Percentiles rank a stretch among this genome's conserved stretches.
Evolutionary conservation across 2,888 invertebrate genomes (phyloP).

Genomic region (Boloria selene): DNA sequence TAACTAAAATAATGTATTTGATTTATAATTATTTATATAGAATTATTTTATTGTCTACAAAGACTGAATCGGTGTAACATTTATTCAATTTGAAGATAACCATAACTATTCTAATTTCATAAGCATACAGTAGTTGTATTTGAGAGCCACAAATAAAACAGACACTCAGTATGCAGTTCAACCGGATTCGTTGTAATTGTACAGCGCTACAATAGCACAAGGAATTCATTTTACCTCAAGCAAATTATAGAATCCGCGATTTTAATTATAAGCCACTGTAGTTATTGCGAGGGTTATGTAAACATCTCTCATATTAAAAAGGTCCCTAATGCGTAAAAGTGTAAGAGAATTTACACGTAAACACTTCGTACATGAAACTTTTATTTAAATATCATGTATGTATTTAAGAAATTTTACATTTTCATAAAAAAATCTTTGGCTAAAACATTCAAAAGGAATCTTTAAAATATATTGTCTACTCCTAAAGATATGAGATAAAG

Average conservation of each 20-base stretch:
- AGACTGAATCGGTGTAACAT: neutral
- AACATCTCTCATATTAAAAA: neutral
- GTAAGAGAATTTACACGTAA: neutral
- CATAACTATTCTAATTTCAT: constrained; percentile 6
- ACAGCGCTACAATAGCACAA: constrained; percentile 13
- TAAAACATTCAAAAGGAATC: neutral
- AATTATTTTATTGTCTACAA: neutral
- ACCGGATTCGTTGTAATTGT: constrained; percentile 19
- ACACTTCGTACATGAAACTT: neutral
- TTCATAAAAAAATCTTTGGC: neutral
- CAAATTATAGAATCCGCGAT: constrained; percentile 21
- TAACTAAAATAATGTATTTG: too few species aligned
- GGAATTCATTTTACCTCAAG: constrained; percentile 17
- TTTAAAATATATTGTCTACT: too few species aligned
- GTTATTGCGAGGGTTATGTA: constrained; percentile 1
- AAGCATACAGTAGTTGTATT: constrained; percentile 10
- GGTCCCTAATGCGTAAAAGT: neutral
- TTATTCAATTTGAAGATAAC: neutral
- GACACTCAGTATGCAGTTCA: constrained; percentile 13
- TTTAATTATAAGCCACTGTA: constrained; percentile 21
- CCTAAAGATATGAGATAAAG: too few species aligned
- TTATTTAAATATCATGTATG: neutral
- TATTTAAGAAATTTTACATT: neutral
- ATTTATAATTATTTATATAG: too few species aligned
- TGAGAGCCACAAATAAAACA: constrained; percentile 11